A percentile compares a stretch with the other conserved stretches of the same genome.
phyloP scores from a whole-genome alignment of 2,888 invertebrate species.

The Pharmacophagus antenor region DNA sequence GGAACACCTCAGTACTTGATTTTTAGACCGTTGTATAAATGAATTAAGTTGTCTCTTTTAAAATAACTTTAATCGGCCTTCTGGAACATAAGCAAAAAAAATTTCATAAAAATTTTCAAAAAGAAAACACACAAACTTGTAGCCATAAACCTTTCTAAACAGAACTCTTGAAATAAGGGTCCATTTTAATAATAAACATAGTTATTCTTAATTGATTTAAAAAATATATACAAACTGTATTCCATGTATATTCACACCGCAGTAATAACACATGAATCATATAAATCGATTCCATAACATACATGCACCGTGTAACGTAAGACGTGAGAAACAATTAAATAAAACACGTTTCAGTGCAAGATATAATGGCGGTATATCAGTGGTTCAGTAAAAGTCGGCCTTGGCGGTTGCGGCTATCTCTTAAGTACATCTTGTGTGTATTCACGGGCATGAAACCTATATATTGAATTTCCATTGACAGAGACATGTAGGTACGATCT shows the following conservation, averaged over 20 bases:
- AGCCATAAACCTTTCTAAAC: no score
- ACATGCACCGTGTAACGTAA: conserved; percentile 20
- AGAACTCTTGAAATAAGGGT: no score
- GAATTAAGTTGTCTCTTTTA: no score
- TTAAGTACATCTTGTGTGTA: conserved; percentile 11
- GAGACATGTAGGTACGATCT: neutral
- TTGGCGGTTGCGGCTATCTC: conserved; percentile 15
- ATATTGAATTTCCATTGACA: neutral
- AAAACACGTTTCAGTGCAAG: conserved; percentile 24
- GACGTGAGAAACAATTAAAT: conserved; percentile 27
- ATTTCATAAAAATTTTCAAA: no score
- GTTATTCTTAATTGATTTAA: neutral
- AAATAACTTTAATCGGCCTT: no score
- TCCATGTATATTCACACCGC: neutral
- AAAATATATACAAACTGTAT: neutral
- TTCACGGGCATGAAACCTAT: conserved; percentile 15
- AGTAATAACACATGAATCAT: conserved; percentile 13
- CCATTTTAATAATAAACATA: no score
- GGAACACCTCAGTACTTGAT: no score
- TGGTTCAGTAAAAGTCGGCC: conserved; percentile 22
- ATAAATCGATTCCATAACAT: conserved; percentile 20
- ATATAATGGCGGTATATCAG: conserved; percentile 19
- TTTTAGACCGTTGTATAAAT: no score
- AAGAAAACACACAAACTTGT: no score
- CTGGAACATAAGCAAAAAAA: no score